Base-by-base conservation (phyloP, 2,888 invertebrate genomes). In the Barypeithes pellucidus region DNA sequence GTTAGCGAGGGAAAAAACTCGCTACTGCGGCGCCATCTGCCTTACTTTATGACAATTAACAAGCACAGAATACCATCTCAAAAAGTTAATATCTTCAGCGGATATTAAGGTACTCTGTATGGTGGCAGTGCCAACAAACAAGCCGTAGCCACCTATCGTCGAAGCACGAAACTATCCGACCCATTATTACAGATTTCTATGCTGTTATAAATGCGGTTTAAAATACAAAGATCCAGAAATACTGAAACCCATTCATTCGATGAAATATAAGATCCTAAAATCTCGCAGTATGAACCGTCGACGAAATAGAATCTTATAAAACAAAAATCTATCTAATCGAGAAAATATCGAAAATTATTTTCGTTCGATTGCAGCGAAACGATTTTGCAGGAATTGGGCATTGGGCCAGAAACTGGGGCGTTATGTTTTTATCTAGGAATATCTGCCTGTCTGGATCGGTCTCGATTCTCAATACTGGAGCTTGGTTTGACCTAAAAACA, bases 351-450 rank as follows among this genome's bases (percentile, higher is more conserved):
- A 16, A 57, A 33, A 33, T 18, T 57, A 57, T 57, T 57, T 24
- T 33, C 33, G 16, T 57, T 50, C 50, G 22, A 24, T 24, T 18
- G 16, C 54, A 57, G 54, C 54, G 11, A 33, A 33, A 8, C 8
- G 14, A 57, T 57, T 57, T 57, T 12, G 33, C 54, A 57, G 33
- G 12, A 57, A 11, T 18, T 57, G 54, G 54, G 54, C 54, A 57
- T n/a, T 8, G 16, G 11, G 33, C 54, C 54, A 57, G n/a, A 57
- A 57, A 33, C 11, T 33, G 33, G 33, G 4, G 33, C 33, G 54
- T 36, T 57, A 57, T 57, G 16, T 33, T 57, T 57, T 57, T 57
- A 18, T 18, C 33, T 36, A 18, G 54, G 54, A 57, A 57, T 29
- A 43, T 8, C 50, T 8, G 33, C 18, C 18, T 24, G 54, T 57